Percentiles rank a stretch among this genome's conserved stretches.
Conservation (phyloP, 2,888 invertebrate species). For the Euclidia mi region DNA sequence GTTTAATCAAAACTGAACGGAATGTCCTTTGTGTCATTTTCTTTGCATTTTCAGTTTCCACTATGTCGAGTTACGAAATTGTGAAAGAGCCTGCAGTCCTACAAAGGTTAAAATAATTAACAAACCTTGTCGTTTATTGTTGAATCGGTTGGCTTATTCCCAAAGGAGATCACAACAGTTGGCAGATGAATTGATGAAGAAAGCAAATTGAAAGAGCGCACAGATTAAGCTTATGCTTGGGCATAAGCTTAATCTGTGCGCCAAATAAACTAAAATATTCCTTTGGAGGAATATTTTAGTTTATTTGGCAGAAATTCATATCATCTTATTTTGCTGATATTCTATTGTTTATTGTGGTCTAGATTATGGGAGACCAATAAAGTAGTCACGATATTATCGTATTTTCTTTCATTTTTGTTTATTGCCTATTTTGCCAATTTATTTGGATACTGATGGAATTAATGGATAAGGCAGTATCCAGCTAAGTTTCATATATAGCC, state of each 20-base stretch:
- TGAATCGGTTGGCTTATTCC: constrained; percentile 12
- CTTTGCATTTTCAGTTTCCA: too few species aligned
- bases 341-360: neutral
- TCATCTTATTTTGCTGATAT: neutral
- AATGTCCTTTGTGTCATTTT: too few species aligned
- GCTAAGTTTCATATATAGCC: too few species aligned
- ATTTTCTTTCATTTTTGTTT: too few species aligned
- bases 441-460: too few species aligned
- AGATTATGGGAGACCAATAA: neutral
- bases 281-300: constrained; percentile 3
- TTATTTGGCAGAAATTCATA: constrained; percentile 10
- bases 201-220: constrained; percentile 7
- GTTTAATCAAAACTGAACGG: neutral
- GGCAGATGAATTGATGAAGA: constrained; percentile 16
- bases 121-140: constrained; percentile 9
- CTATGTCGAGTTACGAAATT: neutral
- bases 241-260: too few species aligned
- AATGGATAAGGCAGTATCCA: too few species aligned
- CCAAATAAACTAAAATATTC: constrained; percentile 9
- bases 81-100: neutral
- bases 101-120: constrained; percentile 6
- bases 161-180: constrained; percentile 15
- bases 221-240: constrained; percentile 3
- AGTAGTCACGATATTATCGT: too few species aligned
- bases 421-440: too few species aligned